These are phyloP conservation scores for Dicycla oo DNA, from an alignment of 2,888 invertebrate species.

Conservation along the genomic window DNA sequence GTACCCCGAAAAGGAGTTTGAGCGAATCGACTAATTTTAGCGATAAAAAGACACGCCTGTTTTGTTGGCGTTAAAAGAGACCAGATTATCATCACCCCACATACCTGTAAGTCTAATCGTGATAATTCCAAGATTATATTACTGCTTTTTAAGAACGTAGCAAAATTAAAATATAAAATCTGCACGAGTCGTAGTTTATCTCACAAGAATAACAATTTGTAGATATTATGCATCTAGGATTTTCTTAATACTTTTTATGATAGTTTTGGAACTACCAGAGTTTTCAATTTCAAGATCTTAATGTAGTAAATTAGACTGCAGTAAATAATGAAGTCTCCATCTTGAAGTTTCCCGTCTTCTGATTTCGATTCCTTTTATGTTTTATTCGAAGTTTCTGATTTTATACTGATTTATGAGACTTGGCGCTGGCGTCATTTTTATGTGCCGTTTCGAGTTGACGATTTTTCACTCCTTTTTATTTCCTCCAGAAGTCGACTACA, in stretches of 20 bases:
- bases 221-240: conserved; percentile 15
- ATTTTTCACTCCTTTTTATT: not conserved
- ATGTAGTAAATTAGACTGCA: conserved; percentile 5
- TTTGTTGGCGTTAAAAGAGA: too few relatives aligned
- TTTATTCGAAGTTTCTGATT: conserved; percentile 20
- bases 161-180: conserved; percentile 42
- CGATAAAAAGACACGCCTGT: too few relatives aligned
- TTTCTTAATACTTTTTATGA: not conserved
- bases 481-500: not conserved
- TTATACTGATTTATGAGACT: conserved; percentile 20
- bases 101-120: too few relatives aligned
- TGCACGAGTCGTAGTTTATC: conserved; percentile 19
- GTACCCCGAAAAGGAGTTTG: too few relatives aligned
- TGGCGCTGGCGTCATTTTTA: not conserved
- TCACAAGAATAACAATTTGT: conserved; percentile 6
- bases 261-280: not conserved
- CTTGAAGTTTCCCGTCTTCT: conserved; percentile 17
- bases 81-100: too few relatives aligned
- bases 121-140: conserved; percentile 34
- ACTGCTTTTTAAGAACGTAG: conserved; percentile 31
- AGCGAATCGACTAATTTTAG: too few relatives aligned
- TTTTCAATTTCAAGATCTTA: not conserved
- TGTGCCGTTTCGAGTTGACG: not conserved
- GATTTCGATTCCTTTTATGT: conserved; percentile 5
- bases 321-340: not conserved